Percentiles rank a stretch among this genome's conserved stretches.
These are phyloP conservation scores for Lucinisca nassula DNA, from an alignment of 2,888 invertebrate genomes.

Conservation along the genomic window DNA sequence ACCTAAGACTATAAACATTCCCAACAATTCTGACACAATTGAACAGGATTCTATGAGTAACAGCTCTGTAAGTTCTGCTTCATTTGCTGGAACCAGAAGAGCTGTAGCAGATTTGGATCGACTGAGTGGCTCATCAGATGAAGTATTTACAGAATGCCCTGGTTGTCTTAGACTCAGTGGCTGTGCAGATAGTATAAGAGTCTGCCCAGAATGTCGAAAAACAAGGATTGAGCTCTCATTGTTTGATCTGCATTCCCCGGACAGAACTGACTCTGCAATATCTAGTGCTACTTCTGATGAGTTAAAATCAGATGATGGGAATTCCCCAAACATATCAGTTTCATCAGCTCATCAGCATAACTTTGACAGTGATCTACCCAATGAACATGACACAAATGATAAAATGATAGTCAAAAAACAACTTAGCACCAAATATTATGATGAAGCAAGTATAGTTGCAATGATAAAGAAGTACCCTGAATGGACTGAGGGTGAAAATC, in stretches of 20 bases:
- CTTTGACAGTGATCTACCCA: background rate
- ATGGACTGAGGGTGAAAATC: background rate
- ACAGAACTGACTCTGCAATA: conserved; percentile 58
- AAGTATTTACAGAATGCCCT: conserved; percentile 54
- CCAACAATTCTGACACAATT: background rate
- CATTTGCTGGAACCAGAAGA: background rate
- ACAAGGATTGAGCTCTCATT: conserved; percentile 9
- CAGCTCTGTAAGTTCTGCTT: background rate
- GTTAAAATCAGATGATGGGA: conserved; percentile 16
- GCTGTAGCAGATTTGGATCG: background rate
- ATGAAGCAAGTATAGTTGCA: background rate
- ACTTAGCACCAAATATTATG: background rate
- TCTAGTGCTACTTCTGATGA: conserved; percentile 63
- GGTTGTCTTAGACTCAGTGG: background rate
- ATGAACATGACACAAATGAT: background rate
- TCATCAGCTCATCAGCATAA: background rate
- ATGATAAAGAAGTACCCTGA: background rate
- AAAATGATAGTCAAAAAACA: background rate
- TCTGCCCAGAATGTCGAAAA: conserved; percentile 39
- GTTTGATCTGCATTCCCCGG: conserved; percentile 23
- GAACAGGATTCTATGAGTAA: background rate
- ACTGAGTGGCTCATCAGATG: conserved; percentile 46
- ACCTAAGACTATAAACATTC: too few species aligned
- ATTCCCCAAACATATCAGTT: conserved; percentile 13
- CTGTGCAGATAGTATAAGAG: too few species aligned